These are phyloP conservation scores for Dipodomys merriami DNA, from an alignment of 2,113 vertebrate genomes.

Conservation along the genomic window DNA sequence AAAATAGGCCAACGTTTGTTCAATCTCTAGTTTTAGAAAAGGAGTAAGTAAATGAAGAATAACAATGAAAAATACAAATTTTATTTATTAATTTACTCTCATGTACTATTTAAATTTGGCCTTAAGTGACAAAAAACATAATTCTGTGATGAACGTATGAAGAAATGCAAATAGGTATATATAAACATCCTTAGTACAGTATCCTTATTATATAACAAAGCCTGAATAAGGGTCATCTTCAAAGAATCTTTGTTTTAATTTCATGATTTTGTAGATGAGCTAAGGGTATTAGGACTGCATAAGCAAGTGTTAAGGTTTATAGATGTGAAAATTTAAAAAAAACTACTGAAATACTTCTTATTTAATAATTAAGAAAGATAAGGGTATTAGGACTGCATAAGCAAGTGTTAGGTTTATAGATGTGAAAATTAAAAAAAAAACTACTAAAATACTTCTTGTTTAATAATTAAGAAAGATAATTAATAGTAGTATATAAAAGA, in stretches of 20 bases:
- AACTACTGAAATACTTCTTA: background rate
- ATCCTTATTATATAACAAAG: background rate
- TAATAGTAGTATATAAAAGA: background rate
- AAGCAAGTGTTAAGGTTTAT: background rate
- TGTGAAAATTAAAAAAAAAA: background rate
- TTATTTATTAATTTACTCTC: no score
- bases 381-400: background rate
- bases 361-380: background rate
- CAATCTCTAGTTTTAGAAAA: no score
- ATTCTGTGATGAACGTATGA: background rate
- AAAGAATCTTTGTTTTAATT: background rate
- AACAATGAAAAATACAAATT: no score
- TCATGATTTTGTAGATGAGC: background rate
- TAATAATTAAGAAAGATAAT: background rate
- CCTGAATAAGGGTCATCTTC: background rate
- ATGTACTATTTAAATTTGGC: background rate
- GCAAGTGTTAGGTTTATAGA: background rate
- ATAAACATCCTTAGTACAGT: background rate
- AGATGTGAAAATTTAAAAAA: background rate
- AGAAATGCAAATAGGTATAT: background rate
- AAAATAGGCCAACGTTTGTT: no score
- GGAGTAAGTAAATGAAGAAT: no score
- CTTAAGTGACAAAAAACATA: background rate
- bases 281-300: background rate
- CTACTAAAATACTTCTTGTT: background rate